A percentile compares a stretch with the other conserved stretches of the same genome.
These are phyloP conservation scores for Alviniconcha strummeri DNA, from an alignment of 2,888 invertebrate species.

Conservation along the genomic window DNA sequence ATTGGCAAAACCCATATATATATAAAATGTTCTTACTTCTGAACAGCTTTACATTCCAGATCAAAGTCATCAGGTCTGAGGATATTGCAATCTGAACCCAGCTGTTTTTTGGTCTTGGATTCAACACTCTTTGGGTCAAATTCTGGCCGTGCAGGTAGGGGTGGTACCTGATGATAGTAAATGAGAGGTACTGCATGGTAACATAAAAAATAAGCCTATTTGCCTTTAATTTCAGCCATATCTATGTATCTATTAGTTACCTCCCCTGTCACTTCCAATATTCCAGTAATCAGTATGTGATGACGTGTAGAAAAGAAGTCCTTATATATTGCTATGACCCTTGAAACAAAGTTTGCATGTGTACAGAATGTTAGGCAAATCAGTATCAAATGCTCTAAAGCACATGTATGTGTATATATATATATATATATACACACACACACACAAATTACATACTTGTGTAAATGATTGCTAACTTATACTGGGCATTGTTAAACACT, in stretches of 20 bases:
- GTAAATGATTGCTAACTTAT: neutral
- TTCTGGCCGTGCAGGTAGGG: constrained; percentile 72
- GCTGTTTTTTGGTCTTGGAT: constrained; percentile 69
- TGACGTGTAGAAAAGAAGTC: neutral
- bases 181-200: neutral
- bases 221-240: neutral
- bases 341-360: neutral
- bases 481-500: too few species aligned
- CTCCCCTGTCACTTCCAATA: too few species aligned
- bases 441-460: neutral
- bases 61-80: constrained; percentile 73
- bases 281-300: neutral
- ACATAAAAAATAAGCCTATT: neutral
- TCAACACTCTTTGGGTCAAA: constrained; percentile 72
- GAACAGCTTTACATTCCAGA: constrained; percentile 71
- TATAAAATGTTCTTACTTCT: constrained; percentile 64
- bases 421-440: neutral
- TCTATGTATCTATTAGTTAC: neutral
- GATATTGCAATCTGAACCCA: constrained; percentile 70
- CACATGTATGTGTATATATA: neutral
- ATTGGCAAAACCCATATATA: too few species aligned
- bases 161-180: constrained; percentile 68
- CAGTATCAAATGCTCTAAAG: too few species aligned
- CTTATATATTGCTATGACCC: neutral
- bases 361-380: too few species aligned